Evolutionary conservation across 2,797 vertebrate genomes (phyloP), one percentile per base, ranked within the genome.

Genomic region (Triplophysa yarkandensis): DNA sequence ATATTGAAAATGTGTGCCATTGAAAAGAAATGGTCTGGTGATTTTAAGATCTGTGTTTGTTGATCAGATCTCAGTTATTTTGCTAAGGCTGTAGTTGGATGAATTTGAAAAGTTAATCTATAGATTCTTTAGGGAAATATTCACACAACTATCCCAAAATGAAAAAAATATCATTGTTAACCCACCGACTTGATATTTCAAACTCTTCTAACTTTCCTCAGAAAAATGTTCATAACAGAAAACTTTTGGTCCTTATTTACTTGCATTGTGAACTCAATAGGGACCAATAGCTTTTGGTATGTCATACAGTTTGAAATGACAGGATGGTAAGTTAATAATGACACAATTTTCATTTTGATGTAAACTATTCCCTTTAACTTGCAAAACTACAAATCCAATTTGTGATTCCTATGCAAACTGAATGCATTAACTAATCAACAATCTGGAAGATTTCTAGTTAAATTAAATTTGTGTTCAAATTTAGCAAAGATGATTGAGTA

Each of bases 331-430:
- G n/a, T n/a, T n/a, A n/a, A n/a, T n/a, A n/a, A n/a, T n/a, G n/a
- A n/a, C n/a, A n/a, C n/a, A n/a, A n/a, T n/a, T n/a, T n/a, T n/a
- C n/a, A n/a, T n/a, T n/a, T n/a, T n/a, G n/a, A n/a, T n/a, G n/a
- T n/a, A n/a, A n/a, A n/a, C n/a, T n/a, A n/a, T n/a, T n/a, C n/a
- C n/a, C n/a, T n/a, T 21, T 43, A 68, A 68, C 55, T 17, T 68
- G 11, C 36, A 48, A 36, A 48, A 48, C 43, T 80, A 71, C 74
- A 80, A 69, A 78, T 83, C 75, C 79, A 81, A 86, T 85, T 79
- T 86, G 83, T 85, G 85, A 88, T 91, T 92, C 88, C 91, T 92
- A 93, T 93, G 91, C 91, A 92, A 93, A 86, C 76, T 54, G 84
- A 78, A 82, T 62, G 57, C 75, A 74, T 85, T 57, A 65, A 68